Conservation (phyloP, 2,113 vertebrate genomes). For the Chascanopsetta lugubris region DNA sequence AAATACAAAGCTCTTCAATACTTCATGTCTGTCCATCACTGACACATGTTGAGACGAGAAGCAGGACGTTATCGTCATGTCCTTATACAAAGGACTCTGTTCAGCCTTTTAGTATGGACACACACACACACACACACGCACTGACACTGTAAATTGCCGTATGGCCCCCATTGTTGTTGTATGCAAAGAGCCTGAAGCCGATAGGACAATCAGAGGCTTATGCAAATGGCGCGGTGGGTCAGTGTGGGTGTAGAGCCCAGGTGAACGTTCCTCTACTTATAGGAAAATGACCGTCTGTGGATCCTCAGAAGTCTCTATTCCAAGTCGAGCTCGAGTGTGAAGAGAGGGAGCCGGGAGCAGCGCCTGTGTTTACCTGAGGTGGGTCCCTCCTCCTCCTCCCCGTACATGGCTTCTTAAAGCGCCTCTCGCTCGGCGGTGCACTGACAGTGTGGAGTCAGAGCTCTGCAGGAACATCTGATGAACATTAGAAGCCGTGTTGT, state of each 20-base stretch:
- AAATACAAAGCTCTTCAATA: too few relatives aligned
- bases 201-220: conserved; percentile 84
- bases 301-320: conserved; percentile 56
- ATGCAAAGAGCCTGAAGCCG: conserved; percentile 89
- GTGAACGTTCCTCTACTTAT: conserved; percentile 73
- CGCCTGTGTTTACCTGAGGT: conserved; percentile 48
- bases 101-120: conserved; percentile 10
- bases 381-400: conserved; percentile 25
- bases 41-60: neutral
- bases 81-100: conserved; percentile 16
- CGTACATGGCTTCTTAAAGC: neutral
- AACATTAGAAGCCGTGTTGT: conserved; percentile 89
- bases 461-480: conserved; percentile 77
- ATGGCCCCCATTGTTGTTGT: conserved; percentile 82
- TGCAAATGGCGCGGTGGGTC: conserved; percentile 85
- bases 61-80: conserved; percentile 11
- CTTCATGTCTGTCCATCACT: too few relatives aligned
- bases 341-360: conserved; percentile 28
- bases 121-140: conserved; percentile 11
- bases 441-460: too few relatives aligned
- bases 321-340: conserved; percentile 24
- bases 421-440: too few relatives aligned
- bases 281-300: conserved; percentile 70
- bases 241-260: conserved; percentile 64
- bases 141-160: conserved; percentile 60